Evolutionary conservation across 2,888 invertebrate genomes (phyloP).

Genomic region (Halictus quadricinctus): DNA sequence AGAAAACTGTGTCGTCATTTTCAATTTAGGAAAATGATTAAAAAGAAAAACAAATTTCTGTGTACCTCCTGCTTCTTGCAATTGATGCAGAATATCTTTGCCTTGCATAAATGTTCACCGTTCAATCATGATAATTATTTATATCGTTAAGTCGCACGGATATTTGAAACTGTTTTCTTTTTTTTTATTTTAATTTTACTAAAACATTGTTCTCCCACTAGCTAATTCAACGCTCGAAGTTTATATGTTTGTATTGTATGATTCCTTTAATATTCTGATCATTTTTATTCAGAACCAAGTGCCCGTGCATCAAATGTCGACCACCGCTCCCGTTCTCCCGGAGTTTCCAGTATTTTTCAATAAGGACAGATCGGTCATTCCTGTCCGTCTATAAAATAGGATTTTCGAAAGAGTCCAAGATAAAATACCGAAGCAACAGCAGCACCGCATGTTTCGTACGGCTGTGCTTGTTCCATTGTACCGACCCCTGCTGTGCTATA

Average conservation of each 20-base stretch:
- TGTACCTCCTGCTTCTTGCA: too few species aligned
- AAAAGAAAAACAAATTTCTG: background rate
- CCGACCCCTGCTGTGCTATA: conserved; percentile 58
- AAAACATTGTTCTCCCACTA: background rate
- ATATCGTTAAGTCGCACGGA: background rate
- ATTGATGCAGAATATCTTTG: too few species aligned
- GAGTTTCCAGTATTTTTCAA: conserved; percentile 36
- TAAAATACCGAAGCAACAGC: conserved; percentile 53
- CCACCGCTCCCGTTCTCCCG: conserved; percentile 13
- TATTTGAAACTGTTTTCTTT: background rate
- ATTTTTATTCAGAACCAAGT: background rate
- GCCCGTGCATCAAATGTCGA: conserved; percentile 6
- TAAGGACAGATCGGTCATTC: conserved; percentile 24
- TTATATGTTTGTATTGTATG: background rate
- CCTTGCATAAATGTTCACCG: background rate
- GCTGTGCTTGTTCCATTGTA: conserved; percentile 56
- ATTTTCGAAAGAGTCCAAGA: conserved; percentile 47
- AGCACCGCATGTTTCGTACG: conserved; percentile 64
- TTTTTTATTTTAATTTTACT: background rate
- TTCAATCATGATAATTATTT: background rate
- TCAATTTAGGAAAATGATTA: background rate
- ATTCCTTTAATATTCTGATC: background rate
- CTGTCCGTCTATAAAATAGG: conserved; percentile 38
- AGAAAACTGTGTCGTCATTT: too few species aligned
- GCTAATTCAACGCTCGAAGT: background rate